A percentile compares a stretch with the other conserved stretches of the same genome.
Conservation (phyloP, 2,113 vertebrate species). For the Corydoras sp. region DNA sequence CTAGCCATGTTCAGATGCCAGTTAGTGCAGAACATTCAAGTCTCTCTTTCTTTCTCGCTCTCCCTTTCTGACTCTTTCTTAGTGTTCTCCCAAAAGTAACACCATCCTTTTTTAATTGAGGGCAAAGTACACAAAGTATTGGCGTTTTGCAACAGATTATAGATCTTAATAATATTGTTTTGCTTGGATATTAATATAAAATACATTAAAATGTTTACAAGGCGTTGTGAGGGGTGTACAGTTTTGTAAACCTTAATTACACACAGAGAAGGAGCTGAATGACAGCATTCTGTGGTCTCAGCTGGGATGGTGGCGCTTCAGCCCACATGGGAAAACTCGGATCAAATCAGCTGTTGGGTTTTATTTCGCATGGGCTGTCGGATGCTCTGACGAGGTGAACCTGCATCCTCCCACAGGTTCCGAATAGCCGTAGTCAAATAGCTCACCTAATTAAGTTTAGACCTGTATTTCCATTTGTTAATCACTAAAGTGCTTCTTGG, state of each 20-base stretch:
- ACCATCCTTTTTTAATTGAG: not conserved
- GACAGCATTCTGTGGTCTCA: slow-evolving; percentile 36
- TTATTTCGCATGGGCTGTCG: slow-evolving; percentile 34
- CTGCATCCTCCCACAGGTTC: slow-evolving; percentile 45
- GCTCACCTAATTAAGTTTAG: slow-evolving; percentile 73
- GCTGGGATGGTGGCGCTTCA: slow-evolving; percentile 30
- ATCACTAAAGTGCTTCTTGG: slow-evolving; percentile 77
- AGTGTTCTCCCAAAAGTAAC: not conserved
- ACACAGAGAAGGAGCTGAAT: slow-evolving; percentile 17
- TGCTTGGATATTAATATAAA: too few species aligned
- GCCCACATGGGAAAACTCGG: slow-evolving; percentile 25
- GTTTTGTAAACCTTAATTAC: not conserved
- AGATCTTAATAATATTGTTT: too few species aligned
- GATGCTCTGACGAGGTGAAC: slow-evolving; percentile 30
- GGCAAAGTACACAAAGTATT: too few species aligned
- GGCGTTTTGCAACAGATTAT: too few species aligned
- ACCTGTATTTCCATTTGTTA: slow-evolving; percentile 76
- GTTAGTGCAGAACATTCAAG: not conserved
- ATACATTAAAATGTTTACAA: not conserved
- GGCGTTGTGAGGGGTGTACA: slow-evolving; percentile 10
- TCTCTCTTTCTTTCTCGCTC: not conserved
- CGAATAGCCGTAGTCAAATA: slow-evolving; percentile 53
- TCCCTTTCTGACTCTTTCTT: not conserved
- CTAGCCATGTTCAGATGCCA: slow-evolving; percentile 59
- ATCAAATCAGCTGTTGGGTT: slow-evolving; percentile 38